Percentiles rank a stretch among this genome's conserved stretches.
Conservation (phyloP, 2,113 vertebrate genomes). For the Pseudopodoces humilis region DNA sequence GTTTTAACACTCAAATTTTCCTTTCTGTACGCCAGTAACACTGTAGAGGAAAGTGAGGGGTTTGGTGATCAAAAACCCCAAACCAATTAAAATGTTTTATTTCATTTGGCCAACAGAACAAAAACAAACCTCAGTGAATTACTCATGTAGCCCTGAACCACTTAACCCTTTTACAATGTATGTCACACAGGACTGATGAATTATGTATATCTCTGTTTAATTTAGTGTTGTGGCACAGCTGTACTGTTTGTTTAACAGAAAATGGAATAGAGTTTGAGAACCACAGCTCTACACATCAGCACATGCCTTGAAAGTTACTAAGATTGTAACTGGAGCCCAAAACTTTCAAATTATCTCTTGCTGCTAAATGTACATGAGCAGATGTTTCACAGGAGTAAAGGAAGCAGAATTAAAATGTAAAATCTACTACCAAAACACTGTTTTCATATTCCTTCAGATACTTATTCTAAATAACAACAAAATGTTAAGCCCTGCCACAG, state of each 20-base stretch:
- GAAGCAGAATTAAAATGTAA: neutral
- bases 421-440: neutral
- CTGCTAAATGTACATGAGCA: neutral
- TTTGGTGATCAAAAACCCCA: neutral
- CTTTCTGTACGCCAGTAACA: neutral
- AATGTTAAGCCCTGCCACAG: neutral
- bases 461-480: neutral
- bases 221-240: neutral
- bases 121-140: neutral
- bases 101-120: neutral
- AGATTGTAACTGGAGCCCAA: neutral
- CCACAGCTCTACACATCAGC: neutral
- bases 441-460: neutral
- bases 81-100: neutral
- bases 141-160: neutral
- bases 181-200: neutral
- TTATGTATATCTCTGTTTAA: conserved; percentile 2
- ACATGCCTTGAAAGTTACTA: neutral
- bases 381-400: neutral
- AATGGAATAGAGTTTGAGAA: neutral
- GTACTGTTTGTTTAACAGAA: neutral
- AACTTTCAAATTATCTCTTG: neutral
- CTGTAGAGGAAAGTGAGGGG: neutral
- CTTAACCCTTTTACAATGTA: conserved; percentile 34
- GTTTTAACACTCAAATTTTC: neutral